These are phyloP conservation scores for Poecile montanus DNA, from an alignment of 2,797 vertebrate species.

Conservation along the genomic window DNA sequence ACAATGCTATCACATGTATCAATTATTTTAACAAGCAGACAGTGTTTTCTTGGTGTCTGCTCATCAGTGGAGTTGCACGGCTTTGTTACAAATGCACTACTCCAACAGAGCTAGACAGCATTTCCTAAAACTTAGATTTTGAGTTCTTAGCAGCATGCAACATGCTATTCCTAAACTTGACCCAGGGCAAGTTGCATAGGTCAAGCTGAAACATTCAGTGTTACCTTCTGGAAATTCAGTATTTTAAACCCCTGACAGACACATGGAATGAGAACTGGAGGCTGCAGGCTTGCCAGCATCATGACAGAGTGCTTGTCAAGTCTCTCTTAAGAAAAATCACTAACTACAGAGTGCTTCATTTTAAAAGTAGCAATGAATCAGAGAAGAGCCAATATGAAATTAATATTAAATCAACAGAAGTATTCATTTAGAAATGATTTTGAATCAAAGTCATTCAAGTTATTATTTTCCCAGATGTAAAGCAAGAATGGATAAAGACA, in stretches of 20 bases:
- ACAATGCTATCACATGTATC: neutral
- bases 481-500: conserved; percentile 11
- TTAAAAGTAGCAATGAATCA: conserved; percentile 20
- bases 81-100: neutral
- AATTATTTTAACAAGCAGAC: neutral
- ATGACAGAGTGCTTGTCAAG: neutral
- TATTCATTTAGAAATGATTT: conserved; percentile 53
- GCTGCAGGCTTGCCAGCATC: conserved; percentile 8
- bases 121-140: neutral
- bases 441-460: conserved; percentile 5
- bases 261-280: neutral
- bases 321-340: neutral
- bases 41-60: neutral
- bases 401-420: conserved; percentile 35
- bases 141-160: neutral
- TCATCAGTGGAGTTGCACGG: neutral
- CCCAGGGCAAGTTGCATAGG: neutral
- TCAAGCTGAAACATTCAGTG: neutral
- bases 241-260: neutral
- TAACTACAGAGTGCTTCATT: neutral
- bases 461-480: conserved; percentile 29
- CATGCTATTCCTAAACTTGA: neutral
- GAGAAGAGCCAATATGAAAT: conserved; percentile 35
- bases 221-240: neutral
- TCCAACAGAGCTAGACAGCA: neutral